These are phyloP conservation scores for Stomatorhinus ivindoensis DNA, from an alignment of 2,113 vertebrate species.

Conservation along the genomic window DNA sequence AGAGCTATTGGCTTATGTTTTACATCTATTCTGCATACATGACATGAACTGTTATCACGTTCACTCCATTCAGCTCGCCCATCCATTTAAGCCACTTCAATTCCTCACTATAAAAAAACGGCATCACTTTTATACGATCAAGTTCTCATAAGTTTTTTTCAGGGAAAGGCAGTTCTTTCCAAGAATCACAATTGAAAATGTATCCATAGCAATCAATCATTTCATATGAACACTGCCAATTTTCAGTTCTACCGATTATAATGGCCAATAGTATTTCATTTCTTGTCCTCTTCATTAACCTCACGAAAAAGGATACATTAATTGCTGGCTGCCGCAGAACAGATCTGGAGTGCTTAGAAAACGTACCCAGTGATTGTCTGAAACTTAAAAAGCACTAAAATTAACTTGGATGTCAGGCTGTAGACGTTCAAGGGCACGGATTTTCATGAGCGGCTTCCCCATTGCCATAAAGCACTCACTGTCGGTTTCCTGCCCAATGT, in stretches of 20 bases:
- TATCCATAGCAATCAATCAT: background rate
- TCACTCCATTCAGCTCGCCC: background rate
- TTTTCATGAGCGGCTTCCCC: conserved; percentile 30
- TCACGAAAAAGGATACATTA: background rate
- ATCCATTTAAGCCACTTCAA: background rate
- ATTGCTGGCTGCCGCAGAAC: background rate
- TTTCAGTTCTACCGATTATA: background rate
- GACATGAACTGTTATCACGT: background rate
- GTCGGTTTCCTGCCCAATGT: background rate
- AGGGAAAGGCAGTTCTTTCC: background rate
- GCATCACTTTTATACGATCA: background rate
- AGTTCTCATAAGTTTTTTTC: background rate
- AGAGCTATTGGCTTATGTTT: background rate
- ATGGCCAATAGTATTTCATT: background rate
- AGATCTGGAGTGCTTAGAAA: background rate
- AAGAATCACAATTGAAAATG: background rate
- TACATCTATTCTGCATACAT: background rate
- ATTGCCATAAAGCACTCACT: conserved; percentile 21
- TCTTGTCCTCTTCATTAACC: background rate
- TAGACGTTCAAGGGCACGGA: conserved; percentile 50
- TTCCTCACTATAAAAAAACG: background rate
- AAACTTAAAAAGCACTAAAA: background rate
- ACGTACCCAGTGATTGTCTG: background rate
- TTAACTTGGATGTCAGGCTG: background rate
- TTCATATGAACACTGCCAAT: background rate